These are phyloP conservation scores for Eristalinus sepulchralis DNA, from an alignment of 2,888 invertebrate species.

Conservation along the genomic window DNA sequence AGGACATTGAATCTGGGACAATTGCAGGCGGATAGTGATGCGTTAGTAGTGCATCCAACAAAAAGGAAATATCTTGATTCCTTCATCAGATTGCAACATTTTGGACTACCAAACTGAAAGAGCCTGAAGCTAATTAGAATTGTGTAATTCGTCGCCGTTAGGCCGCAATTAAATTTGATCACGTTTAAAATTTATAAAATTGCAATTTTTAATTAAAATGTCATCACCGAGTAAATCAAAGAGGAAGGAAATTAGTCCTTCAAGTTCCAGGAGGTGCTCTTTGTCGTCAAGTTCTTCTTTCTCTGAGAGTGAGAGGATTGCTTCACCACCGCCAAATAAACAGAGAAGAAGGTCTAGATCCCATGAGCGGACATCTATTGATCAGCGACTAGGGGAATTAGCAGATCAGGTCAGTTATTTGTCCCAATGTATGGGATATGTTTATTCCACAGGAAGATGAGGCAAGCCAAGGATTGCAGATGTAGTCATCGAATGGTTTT, in stretches of 20 bases:
- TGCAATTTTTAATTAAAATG: neutral
- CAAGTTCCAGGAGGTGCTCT: neutral
- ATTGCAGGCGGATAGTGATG: constrained; percentile 16
- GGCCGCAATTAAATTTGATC: neutral
- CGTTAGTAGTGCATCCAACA: constrained; percentile 1
- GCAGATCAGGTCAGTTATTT: constrained; percentile 10
- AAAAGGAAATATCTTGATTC: constrained; percentile 12
- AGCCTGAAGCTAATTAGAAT: no score
- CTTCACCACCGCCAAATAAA: constrained; percentile 4
- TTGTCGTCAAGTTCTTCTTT: constrained; percentile 7
- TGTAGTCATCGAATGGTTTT: neutral
- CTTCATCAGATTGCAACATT: constrained; percentile 27
- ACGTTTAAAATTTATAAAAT: neutral
- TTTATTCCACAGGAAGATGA: neutral
- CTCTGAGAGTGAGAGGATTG: neutral
- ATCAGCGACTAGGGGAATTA: constrained; percentile 12
- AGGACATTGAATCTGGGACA: constrained; percentile 22
- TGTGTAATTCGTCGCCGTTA: neutral
- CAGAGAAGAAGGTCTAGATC: neutral
- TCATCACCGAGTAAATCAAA: neutral
- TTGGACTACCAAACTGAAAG: no score
- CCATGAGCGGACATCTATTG: constrained; percentile 2
- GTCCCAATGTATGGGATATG: neutral
- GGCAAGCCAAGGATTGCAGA: neutral
- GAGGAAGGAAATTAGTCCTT: neutral